These are phyloP conservation scores for Glossophaga mutica DNA, from an alignment of 2,797 vertebrate genomes.

Conservation along the genomic window DNA sequence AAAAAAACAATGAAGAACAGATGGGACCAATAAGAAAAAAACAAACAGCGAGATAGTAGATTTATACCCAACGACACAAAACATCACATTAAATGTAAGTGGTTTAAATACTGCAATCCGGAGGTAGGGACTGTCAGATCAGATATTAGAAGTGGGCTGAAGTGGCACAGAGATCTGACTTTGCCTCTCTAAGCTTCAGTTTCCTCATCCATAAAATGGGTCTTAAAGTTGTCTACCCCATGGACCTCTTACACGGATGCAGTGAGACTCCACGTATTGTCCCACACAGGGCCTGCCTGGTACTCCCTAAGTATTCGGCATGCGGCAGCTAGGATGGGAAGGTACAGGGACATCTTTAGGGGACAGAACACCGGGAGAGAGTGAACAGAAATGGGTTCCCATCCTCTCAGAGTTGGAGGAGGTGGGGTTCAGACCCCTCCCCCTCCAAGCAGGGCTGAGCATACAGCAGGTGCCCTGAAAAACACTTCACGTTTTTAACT, in stretches of 20 bases:
- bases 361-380: fast-evolving
- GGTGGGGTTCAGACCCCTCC: neutral
- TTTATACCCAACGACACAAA: neutral
- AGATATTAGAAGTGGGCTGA: neutral
- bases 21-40: neutral
- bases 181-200: neutral
- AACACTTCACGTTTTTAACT: fast-evolving
- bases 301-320: neutral
- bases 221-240: neutral
- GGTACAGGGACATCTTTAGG: neutral
- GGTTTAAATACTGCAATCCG: neutral
- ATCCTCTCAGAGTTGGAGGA: neutral
- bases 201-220: neutral
- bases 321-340: neutral
- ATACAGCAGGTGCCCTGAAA: neutral
- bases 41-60: neutral
- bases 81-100: neutral
- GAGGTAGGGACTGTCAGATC: neutral
- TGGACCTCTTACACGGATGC: neutral
- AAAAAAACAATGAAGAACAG: neutral
- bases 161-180: neutral
- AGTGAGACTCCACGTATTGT: neutral
- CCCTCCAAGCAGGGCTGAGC: neutral
- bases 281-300: neutral
- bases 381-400: neutral